Evolutionary conservation across 1,140 invertebrate genomes (phyloP).

Genomic region (Drosophila rufa): DNA sequence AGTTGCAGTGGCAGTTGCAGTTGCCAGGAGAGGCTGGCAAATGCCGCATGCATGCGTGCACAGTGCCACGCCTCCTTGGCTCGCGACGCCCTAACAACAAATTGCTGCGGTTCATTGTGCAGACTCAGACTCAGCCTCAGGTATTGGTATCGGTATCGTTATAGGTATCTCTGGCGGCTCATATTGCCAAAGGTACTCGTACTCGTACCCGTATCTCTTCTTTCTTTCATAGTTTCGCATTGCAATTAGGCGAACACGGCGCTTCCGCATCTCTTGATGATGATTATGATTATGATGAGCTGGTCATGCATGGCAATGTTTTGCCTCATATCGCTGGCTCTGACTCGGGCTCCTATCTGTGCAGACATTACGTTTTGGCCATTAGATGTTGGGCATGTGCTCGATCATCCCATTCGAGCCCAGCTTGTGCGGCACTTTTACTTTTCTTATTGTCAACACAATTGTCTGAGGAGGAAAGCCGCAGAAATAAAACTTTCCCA

Average conservation of each 20-base stretch:
- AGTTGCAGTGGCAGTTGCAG: conserved; percentile 13
- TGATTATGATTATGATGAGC: conserved; percentile 53
- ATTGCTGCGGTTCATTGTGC: conserved; percentile 52
- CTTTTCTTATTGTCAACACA: conserved; percentile 78
- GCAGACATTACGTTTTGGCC: conserved; percentile 31
- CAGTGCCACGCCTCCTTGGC: conserved; percentile 48
- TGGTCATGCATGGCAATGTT: conserved; percentile 26
- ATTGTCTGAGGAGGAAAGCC: conserved; percentile 38
- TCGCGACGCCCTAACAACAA: conserved; percentile 16
- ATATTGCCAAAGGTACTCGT: conserved; percentile 53
- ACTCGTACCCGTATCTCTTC: conserved; percentile 9
- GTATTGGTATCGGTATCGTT: conserved; percentile 8
- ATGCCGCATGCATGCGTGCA: conserved; percentile 70
- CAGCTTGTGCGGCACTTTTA: conserved; percentile 59
- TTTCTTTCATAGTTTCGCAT: conserved; percentile 60
- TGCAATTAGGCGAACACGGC: conserved; percentile 31
- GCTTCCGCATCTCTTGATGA: conserved; percentile 45
- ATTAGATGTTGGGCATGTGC: conserved; percentile 36
- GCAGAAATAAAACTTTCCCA: conserved; percentile 70
- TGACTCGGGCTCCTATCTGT: not conserved
- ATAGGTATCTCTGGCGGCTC: conserved; percentile 25
- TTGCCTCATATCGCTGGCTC: not conserved
- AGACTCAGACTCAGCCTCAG: conserved; percentile 6
- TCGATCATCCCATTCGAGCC: conserved; percentile 46
- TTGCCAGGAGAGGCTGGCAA: conserved; percentile 12